A percentile compares a stretch with the other conserved stretches of the same genome.
Conservation (phyloP, 2,888 invertebrate species). For the Reticulitermes lucifugus region DNA sequence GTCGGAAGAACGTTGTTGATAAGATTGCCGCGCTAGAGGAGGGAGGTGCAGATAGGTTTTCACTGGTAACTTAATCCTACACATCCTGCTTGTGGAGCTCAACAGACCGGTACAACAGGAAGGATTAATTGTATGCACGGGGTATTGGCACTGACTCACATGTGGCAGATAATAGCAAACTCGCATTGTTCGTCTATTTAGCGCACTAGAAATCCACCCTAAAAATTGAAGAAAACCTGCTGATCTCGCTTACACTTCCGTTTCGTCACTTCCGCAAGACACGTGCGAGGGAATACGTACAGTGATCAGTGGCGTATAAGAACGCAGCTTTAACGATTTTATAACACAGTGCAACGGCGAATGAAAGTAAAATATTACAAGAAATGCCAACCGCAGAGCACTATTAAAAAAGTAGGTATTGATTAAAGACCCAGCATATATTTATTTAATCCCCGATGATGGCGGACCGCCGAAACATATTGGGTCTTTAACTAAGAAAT, state of each 20-base stretch:
- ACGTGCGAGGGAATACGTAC: neutral
- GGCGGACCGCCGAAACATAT: too few relatives aligned
- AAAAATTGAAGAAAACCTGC: slow-evolving; percentile 19
- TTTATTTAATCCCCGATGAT: too few relatives aligned
- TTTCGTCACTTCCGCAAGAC: slow-evolving; percentile 27
- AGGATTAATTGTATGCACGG: neutral
- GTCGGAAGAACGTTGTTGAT: too few relatives aligned
- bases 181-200: neutral
- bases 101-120: slow-evolving; percentile 13
- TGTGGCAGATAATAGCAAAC: neutral
- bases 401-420: too few relatives aligned
- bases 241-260: slow-evolving; percentile 22
- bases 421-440: too few relatives aligned
- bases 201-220: slow-evolving; percentile 6
- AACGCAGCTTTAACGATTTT: too few relatives aligned
- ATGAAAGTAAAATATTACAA: too few relatives aligned
- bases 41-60: slow-evolving; percentile 6
- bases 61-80: neutral
- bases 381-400: too few relatives aligned
- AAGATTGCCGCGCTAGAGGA: neutral
- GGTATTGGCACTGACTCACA: neutral
- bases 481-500: too few relatives aligned
- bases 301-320: neutral
- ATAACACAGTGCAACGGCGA: too few relatives aligned
- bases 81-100: neutral